Percentiles rank a stretch among this genome's conserved stretches.
Evolutionary conservation across 2,888 invertebrate species (phyloP).

Genomic region (Mycalesis mineus): DNA sequence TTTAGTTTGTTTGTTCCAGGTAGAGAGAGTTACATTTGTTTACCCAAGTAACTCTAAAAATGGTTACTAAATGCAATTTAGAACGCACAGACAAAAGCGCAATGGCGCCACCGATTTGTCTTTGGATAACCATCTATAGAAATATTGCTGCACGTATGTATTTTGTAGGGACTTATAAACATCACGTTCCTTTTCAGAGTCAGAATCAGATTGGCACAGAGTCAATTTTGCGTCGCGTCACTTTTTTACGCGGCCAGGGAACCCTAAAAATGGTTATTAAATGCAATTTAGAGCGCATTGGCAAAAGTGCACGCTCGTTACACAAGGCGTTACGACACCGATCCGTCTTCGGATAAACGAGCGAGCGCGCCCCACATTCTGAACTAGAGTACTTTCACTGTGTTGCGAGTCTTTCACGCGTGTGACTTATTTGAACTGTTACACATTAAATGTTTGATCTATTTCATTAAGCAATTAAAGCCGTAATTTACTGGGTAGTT

Average conservation of each 20-base stretch:
- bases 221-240: too few species aligned
- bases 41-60: background rate
- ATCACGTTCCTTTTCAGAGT: too few species aligned
- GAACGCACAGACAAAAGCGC: background rate
- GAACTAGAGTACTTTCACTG: slow-evolving; percentile 33
- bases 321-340: slow-evolving; percentile 24
- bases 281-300: background rate
- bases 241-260: too few species aligned
- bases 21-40: too few species aligned
- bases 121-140: too few species aligned
- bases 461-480: too few species aligned
- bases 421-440: background rate
- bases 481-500: too few species aligned
- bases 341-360: slow-evolving; percentile 25
- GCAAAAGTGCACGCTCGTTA: background rate
- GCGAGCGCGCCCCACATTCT: slow-evolving; percentile 25
- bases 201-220: too few species aligned
- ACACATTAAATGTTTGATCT: background rate
- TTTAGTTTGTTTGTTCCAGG: too few species aligned
- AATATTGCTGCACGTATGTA: too few species aligned
- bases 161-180: too few species aligned
- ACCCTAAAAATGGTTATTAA: background rate
- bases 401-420: background rate
- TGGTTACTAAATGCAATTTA: background rate
- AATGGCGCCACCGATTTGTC: slow-evolving; percentile 24